phyloP scores from a whole-genome alignment of 2,797 vertebrate genomes.

The Eidolon dupreanum region DNA sequence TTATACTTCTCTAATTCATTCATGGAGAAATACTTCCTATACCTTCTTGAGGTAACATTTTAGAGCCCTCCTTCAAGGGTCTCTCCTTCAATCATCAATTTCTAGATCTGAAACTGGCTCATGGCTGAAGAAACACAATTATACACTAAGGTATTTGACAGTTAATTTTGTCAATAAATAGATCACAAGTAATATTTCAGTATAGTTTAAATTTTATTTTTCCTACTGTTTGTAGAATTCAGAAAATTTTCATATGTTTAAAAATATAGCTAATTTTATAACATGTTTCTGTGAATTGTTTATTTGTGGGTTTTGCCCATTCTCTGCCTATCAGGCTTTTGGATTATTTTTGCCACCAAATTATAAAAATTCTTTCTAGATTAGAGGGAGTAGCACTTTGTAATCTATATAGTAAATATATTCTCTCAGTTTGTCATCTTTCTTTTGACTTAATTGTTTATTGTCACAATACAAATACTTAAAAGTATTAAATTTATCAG shows the following conservation, averaged over 20 bases:
- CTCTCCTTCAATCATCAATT: background rate
- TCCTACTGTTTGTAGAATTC: background rate
- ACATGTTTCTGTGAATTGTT: background rate
- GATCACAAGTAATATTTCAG: background rate
- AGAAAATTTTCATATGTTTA: background rate
- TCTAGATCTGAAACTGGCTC: background rate
- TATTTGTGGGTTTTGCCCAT: background rate
- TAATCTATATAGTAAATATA: background rate
- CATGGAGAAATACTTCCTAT: background rate
- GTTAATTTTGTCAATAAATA: background rate
- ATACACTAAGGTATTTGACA: background rate
- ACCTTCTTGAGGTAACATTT: background rate
- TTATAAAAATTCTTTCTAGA: background rate
- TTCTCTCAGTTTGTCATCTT: background rate
- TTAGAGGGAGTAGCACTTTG: background rate
- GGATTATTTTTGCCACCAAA: background rate
- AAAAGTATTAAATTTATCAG: background rate
- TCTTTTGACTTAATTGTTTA: background rate
- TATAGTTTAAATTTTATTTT: background rate
- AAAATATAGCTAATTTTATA: background rate
- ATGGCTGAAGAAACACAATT: background rate
- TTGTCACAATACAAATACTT: background rate
- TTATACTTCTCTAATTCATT: background rate
- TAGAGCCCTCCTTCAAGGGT: background rate
- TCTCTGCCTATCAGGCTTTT: background rate